Evolutionary conservation across 2,113 vertebrate species (phyloP).

Genomic region (Eulemur rufifrons): DNA sequence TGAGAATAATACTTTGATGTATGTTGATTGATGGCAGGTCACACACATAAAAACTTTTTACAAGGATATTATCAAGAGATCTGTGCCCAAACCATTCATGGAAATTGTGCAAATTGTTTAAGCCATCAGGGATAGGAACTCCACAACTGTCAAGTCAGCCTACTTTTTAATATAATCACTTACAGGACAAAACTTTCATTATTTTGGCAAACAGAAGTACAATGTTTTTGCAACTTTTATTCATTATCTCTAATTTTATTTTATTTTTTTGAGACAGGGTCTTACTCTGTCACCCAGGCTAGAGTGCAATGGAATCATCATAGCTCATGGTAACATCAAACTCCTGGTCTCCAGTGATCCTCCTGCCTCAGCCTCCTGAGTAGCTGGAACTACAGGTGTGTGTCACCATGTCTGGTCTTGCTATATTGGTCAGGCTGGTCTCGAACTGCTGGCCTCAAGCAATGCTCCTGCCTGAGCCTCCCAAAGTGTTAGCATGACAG

Average conservation of each 20-base stretch:
- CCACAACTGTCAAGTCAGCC: neutral
- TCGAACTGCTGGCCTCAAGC: no score
- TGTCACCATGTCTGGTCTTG: no score
- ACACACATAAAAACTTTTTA: neutral
- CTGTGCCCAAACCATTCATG: neutral
- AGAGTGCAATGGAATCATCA: no score
- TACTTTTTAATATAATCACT: neutral
- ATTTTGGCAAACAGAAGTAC: neutral
- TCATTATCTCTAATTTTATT: constrained; percentile 11
- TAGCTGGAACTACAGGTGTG: no score
- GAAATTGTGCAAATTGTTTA: neutral
- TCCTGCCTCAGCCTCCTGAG: no score
- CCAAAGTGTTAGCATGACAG: no score
- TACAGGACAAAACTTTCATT: neutral
- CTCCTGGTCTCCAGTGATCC: no score
- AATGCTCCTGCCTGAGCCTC: no score
- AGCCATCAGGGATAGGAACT: neutral
- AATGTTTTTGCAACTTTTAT: neutral
- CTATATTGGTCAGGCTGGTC: no score
- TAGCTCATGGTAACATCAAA: no score
- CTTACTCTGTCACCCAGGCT: no score
- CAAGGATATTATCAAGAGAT: neutral
- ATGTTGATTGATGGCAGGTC: neutral
- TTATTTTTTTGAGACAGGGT: no score
- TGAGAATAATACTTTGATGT: neutral